Conservation (phyloP, 2,888 invertebrate genomes). For the Idaea straminata region DNA sequence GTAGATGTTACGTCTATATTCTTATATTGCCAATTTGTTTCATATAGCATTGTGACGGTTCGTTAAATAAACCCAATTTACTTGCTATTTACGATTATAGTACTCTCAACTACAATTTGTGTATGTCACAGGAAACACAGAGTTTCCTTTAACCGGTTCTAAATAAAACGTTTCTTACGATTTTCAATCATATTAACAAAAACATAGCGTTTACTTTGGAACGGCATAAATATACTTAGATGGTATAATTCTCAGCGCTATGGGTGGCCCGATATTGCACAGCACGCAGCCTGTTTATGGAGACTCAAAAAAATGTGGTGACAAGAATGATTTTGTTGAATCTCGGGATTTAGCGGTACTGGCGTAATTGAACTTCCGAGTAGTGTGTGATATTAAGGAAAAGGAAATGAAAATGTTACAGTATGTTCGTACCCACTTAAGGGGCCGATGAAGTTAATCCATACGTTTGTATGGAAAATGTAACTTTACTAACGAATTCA, state of each 20-base stretch:
- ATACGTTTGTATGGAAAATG: too few relatives aligned
- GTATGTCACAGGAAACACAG: conserved; percentile 44
- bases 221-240: conserved; percentile 16
- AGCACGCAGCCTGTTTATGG: conserved; percentile 48
- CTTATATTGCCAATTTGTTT: conserved; percentile 25
- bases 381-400: conserved; percentile 20
- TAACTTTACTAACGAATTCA: too few relatives aligned
- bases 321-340: conserved; percentile 35
- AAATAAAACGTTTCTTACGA: not conserved
- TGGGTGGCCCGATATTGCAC: conserved; percentile 46
- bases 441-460: too few relatives aligned
- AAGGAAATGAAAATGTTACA: conserved; percentile 22
- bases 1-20: conserved; percentile 16
- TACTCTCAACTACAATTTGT: conserved; percentile 52
- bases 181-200: not conserved
- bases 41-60: conserved; percentile 33
- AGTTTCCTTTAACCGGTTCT: not conserved
- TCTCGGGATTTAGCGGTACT: conserved; percentile 20
- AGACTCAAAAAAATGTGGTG: conserved; percentile 44
- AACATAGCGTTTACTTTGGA: conserved; percentile 27
- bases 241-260: conserved; percentile 36
- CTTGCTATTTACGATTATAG: conserved; percentile 48
- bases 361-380: conserved; percentile 26
- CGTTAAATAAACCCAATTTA: conserved; percentile 54
- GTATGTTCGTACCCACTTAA: not conserved